Evolutionary conservation across 1,140 invertebrate genomes (phyloP), one percentile per base, ranked within the genome.

Genomic region (Diplogasteroides magnus): DNA sequence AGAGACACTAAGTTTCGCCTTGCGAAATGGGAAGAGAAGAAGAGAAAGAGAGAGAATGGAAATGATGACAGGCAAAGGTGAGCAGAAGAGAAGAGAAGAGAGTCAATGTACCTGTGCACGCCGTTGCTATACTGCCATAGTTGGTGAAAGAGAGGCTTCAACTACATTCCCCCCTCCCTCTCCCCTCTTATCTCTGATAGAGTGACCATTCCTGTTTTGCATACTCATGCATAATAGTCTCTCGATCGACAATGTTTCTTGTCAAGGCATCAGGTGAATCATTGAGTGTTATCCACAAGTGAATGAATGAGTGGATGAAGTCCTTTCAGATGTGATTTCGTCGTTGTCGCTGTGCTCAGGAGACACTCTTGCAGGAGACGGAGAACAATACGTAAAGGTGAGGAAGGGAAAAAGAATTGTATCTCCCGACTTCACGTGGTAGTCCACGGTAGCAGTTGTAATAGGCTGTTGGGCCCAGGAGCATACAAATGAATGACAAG

Each of bases 271-370:
- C 32, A 48, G 55, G 25, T 66, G 55, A 48, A 57, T 58, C 56
- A 57, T 66, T 56, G 6, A 11, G 19, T 48, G 19, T 11, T 19
- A 6, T 6, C 6, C 37, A 48, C 6, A 48, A 48, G 19, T 48
- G 37, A 19, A 48, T 48, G 37, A 19, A 48, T 48, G 37, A 48
- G 37, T 6, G 19, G 37, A 48, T 48, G 19, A 48, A 31, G 28
- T 73, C 13, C 56, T 48, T 75, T 59, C 72, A 75, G 74, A 75
- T 74, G 71, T 74, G 27, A 71, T 74, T 31, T 72, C 69, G 58
- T 63, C 65, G 23, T 67, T 66, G 3, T 75, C 74, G 1, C 61
- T 75, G 32, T 60, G 37, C 19, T 48, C 37, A 48, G 19, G 37
- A 48, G 37, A 48, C 37, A 48, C n/a, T n/a, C n/a, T n/a, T n/a